Conservation (phyloP, 2,797 vertebrate genomes). For the Telmatherina bonti region DNA sequence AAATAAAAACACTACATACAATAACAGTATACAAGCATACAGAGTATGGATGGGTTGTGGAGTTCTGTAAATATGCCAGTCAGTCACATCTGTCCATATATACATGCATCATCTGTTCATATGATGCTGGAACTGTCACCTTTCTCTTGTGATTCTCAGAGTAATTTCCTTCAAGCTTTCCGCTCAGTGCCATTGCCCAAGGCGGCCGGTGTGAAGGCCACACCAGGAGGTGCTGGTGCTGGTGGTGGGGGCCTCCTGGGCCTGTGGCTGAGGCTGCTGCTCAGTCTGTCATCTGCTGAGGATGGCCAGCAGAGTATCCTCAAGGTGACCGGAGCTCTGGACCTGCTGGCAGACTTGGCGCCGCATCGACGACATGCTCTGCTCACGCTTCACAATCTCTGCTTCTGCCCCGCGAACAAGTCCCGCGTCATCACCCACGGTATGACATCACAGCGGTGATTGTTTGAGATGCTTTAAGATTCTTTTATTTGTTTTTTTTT, state of each 20-base stretch:
- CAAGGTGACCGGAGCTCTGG: slow-evolving; percentile 88
- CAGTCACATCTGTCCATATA: too few species aligned
- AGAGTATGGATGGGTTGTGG: too few species aligned
- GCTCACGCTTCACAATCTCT: slow-evolving; percentile 93
- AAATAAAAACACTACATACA: too few species aligned
- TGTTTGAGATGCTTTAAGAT: neutral
- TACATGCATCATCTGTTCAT: too few species aligned
- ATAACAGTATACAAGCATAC: too few species aligned
- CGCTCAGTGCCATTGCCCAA: slow-evolving; percentile 85
- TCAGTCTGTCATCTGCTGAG: slow-evolving; percentile 88
- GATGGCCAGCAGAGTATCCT: slow-evolving; percentile 94
- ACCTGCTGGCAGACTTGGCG: slow-evolving; percentile 89
- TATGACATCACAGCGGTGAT: slow-evolving; percentile 67
- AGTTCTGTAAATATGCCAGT: too few species aligned
- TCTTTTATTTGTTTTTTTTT: too few species aligned
- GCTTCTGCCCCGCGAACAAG: slow-evolving; percentile 92
- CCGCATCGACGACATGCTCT: slow-evolving; percentile 82
- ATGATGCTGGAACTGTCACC: slow-evolving; percentile 1
- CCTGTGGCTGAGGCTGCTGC: slow-evolving; percentile 91
- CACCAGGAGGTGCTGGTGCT: slow-evolving; percentile 12
- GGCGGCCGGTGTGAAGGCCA: slow-evolving; percentile 72
- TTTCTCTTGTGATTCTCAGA: slow-evolving; percentile 79
- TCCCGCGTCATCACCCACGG: slow-evolving; percentile 90
- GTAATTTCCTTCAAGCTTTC: slow-evolving; percentile 95
- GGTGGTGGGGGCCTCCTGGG: slow-evolving; percentile 56